Evolutionary conservation across 2,797 vertebrate species (phyloP).

Genomic region (Clarias laeviceps): DNA sequence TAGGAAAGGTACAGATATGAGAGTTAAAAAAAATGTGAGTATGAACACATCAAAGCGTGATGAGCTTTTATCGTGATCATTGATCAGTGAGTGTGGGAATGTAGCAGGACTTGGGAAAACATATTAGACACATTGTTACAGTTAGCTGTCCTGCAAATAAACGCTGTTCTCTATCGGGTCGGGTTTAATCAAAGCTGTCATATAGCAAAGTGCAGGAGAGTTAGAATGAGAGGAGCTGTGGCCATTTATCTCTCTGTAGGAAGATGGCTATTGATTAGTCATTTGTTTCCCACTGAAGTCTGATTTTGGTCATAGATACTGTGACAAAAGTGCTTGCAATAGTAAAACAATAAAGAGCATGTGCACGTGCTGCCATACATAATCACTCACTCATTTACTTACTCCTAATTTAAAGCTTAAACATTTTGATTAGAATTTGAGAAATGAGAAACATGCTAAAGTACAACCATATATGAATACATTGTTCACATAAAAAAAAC

Average conservation of each 20-base stretch:
- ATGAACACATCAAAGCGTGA: not conserved
- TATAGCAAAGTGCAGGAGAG: slow-evolving; percentile 3
- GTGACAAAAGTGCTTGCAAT: slow-evolving; percentile 52
- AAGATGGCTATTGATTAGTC: slow-evolving; percentile 63
- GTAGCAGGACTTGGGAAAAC: not conserved
- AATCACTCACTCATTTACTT: slow-evolving; percentile 5
- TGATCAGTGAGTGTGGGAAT: slow-evolving; percentile 26
- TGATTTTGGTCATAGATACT: slow-evolving; percentile 47
- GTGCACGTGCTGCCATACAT: slow-evolving; percentile 25
- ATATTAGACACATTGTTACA: not conserved
- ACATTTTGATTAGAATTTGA: not conserved
- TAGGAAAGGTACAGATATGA: not conserved
- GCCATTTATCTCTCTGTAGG: slow-evolving; percentile 49
- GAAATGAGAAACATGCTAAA: not conserved
- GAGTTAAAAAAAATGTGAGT: not conserved
- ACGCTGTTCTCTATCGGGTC: slow-evolving; percentile 27
- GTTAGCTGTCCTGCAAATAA: slow-evolving; percentile 31
- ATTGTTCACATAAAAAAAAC: not conserved
- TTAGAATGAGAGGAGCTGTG: slow-evolving; percentile 19
- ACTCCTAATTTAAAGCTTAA: not conserved
- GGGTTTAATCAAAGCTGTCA: slow-evolving; percentile 38
- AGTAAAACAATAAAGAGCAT: slow-evolving; percentile 42
- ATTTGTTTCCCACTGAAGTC: slow-evolving; percentile 53
- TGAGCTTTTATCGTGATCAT: slow-evolving; percentile 14
- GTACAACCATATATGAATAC: not conserved